Evolutionary conservation across 2,888 invertebrate genomes (phyloP).

Genomic region (Cheilosia urbana): DNA sequence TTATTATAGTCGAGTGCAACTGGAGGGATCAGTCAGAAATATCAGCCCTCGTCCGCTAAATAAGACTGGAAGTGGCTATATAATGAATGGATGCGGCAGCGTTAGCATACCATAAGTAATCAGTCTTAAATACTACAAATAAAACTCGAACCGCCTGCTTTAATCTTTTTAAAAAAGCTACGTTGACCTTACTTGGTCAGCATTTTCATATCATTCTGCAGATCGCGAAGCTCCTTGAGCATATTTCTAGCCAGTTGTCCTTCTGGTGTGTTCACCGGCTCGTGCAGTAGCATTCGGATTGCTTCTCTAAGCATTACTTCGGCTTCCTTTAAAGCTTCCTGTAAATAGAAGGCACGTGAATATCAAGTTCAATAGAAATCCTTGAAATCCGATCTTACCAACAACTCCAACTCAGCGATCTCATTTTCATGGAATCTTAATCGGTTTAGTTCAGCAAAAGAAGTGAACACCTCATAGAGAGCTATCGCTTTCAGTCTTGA

Average conservation of each 20-base stretch:
- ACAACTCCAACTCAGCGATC: slow-evolving; percentile 76
- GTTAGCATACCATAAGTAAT: no score
- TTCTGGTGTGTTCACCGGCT: slow-evolving; percentile 89
- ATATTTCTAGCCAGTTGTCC: slow-evolving; percentile 88
- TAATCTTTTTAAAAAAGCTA: not conserved
- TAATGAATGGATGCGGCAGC: no score
- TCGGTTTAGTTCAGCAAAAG: slow-evolving; percentile 86
- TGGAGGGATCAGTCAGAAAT: no score
- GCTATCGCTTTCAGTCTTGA: slow-evolving; percentile 86
- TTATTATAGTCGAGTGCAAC: no score
- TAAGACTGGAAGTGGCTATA: no score
- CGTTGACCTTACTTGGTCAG: slow-evolving; percentile 33
- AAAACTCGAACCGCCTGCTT: no score
- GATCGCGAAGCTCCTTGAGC: slow-evolving; percentile 86
- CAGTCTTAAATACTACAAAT: no score
- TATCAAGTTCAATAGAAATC: not conserved
- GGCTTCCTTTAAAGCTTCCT: slow-evolving; percentile 86
- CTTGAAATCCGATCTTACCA: slow-evolving; percentile 75
- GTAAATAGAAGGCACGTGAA: slow-evolving; percentile 42
- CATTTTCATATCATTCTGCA: slow-evolving; percentile 85
- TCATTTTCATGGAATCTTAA: slow-evolving; percentile 80
- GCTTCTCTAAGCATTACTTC: slow-evolving; percentile 87
- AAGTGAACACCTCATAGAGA: slow-evolving; percentile 90
- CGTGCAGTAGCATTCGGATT: slow-evolving; percentile 88
- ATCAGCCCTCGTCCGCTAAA: no score